Evolutionary conservation across 2,797 vertebrate genomes (phyloP).

Genomic region (Euphonia xanthogaster): DNA sequence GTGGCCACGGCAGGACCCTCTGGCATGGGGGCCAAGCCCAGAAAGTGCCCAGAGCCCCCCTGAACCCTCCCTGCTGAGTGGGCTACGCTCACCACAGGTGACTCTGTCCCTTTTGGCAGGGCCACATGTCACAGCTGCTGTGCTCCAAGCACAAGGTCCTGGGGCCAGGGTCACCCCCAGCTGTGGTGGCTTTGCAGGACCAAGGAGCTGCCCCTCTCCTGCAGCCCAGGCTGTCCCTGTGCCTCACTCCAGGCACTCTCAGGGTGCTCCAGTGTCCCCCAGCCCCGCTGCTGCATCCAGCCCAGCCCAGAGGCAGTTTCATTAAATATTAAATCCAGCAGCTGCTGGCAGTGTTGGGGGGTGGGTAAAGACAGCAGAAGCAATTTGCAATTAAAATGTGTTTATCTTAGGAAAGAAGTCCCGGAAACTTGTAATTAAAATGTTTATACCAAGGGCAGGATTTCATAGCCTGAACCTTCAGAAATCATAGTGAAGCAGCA

Average conservation of each 20-base stretch:
- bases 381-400: conserved; percentile 63
- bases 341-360: conserved; percentile 21
- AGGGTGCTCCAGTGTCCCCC: neutral
- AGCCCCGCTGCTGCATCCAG: neutral
- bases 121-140: fast-evolving
- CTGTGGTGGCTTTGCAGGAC: neutral
- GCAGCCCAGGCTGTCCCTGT: fast-evolving
- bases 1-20: fast-evolving
- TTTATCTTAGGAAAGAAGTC: conserved; percentile 43
- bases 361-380: conserved; percentile 22
- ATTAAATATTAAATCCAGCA: conserved; percentile 34
- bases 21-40: fast-evolving
- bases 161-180: neutral
- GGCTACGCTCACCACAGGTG: fast-evolving
- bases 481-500: neutral
- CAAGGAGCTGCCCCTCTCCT: neutral
- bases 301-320: neutral
- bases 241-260: neutral
- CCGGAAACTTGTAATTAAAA: conserved; percentile 28
- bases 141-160: fast-evolving
- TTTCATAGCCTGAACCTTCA: neutral
- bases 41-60: fast-evolving
- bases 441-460: conserved; percentile 17
- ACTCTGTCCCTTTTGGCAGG: neutral
- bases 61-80: fast-evolving